Base-by-base conservation (phyloP, 1,140 invertebrate species). In the Heliothis subflexa region DNA sequence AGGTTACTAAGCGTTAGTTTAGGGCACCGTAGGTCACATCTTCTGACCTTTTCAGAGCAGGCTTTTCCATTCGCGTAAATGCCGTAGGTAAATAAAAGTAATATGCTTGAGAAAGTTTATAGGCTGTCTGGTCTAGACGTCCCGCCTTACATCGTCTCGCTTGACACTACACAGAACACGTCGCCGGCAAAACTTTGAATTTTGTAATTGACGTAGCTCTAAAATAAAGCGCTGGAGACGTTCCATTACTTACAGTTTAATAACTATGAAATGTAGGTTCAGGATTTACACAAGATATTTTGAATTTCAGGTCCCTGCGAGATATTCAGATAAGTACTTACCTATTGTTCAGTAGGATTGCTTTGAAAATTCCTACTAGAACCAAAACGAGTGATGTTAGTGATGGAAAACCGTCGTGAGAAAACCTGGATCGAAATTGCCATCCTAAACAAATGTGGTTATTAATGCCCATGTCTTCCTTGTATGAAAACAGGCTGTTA, bases 91-190 rank as follows among this genome's bases (percentile, higher is more conserved):
- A 81, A 78, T 72, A 78, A 81, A 81, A 70, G 64, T 59, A 71
- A 70, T 66, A 74, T 62, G 77, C 18, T 75, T 73, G 66, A 79
- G 57, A 77, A 81, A 55, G 54, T 78, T 74, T 78, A 73, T 78
- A 72, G 74, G 74, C 79, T 75, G 81, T 77, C 78, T 75, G 62
- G 78, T 83, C 78, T 80, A 80, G 78, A 80, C 81, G 75, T 49
- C 57, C 72, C 72, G 55, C 10, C 72, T 16, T 40, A 62, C 72
- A 59, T 49, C 40, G 45, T 62, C 21, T 62, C 72, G 72, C 57
- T 61, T 33, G 33, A 49, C 71, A 33, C 68, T 52, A 70, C 66
- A 68, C 64, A 68, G 45, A 55, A 55, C 50, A 62, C 74, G 75
- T 66, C 64, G 25, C 55, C 45, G 59, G 75, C 59, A 47, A 77